Base-by-base conservation (phyloP, 2,113 vertebrate genomes). In the Indri indri region DNA sequence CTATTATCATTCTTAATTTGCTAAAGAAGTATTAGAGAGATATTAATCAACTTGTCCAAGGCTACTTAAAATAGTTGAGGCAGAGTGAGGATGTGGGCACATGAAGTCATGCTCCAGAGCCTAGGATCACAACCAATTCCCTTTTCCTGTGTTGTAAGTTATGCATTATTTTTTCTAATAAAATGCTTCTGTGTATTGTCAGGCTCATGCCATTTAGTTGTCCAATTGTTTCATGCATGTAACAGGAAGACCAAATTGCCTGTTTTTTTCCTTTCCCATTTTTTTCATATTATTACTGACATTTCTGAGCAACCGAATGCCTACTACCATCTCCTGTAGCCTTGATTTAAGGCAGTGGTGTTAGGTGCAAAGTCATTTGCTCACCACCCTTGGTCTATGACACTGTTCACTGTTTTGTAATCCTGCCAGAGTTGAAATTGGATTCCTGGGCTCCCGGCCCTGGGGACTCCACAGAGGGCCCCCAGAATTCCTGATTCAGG, bases 321-420 rank as follows among this genome's bases (percentile, higher is more conserved):
- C 7, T 37, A 16, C 6, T 22, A 5, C 9, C 32, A 13, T 27
- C 4, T 34, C 27, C 30, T 23, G 0, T 52, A 30, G 23, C 57
- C 22, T 13, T 71, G 54, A 52, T 54, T 50, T 85, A 50, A 40
- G 65, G 76, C 47, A 13, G 22, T 71, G 37, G 18, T 10, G 0
- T 65, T 59, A 8, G 1, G 7, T 52, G 6, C 11, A 34, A 34
- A 82, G 52, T 27, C 80, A 11, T 20, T n/a, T 11, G 40, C 5
- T 82, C 34, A 40, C 8, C 34, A 4, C 1, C 6, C 34, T 45
- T 5, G 2, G 1, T 82, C 32, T 65, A 20, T 22, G 40, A 59
- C 30, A 47, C 23, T 12, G 5, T 27, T 34, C 4, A 3, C 25
- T 50, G 4, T 45, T 90, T 73, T 74, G 57, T 34, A 4, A 18